Percentiles rank a stretch among this genome's conserved stretches.
Conservation (phyloP, 2,113 vertebrate species). For the Bostrychus sinensis region DNA sequence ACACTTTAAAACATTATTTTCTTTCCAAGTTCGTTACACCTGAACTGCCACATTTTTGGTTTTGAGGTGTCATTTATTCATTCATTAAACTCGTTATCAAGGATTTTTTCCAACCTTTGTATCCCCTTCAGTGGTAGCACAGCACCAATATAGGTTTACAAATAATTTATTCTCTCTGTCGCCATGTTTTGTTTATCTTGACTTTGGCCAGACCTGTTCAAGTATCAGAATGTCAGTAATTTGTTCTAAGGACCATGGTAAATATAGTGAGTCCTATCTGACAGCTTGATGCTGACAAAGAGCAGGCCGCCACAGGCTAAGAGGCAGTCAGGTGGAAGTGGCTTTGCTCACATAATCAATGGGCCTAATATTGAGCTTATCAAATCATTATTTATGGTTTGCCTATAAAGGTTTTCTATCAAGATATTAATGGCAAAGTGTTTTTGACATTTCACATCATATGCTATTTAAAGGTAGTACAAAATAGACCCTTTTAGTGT, state of each 20-base stretch:
- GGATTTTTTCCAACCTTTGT: neutral
- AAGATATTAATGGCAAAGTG: too few species aligned
- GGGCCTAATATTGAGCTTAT: slow-evolving; percentile 9
- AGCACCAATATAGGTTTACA: neutral
- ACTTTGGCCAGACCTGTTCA: slow-evolving; percentile 24
- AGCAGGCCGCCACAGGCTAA: slow-evolving; percentile 32
- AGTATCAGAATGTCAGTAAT: slow-evolving; percentile 43
- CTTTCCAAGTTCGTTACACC: neutral
- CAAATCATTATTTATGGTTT: too few species aligned
- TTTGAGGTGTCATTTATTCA: neutral
- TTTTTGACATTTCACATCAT: neutral
- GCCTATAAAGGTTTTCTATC: too few species aligned
- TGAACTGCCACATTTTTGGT: neutral
- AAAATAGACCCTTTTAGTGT: too few species aligned
- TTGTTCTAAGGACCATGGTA: slow-evolving; percentile 40
- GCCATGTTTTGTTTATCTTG: neutral
- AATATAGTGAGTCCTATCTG: slow-evolving; percentile 63
- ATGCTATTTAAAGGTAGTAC: too few species aligned
- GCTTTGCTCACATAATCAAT: slow-evolving; percentile 6
- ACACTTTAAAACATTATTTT: slow-evolving; percentile 12
- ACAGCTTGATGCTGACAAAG: slow-evolving; percentile 35
- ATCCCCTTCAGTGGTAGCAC: neutral
- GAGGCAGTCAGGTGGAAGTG: neutral
- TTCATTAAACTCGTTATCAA: neutral
- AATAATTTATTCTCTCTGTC: neutral